A percentile compares a stretch with the other conserved stretches of the same genome.
These are phyloP conservation scores for Discoglossus pictus DNA, from an alignment of 2,797 vertebrate species.

Conservation along the genomic window DNA sequence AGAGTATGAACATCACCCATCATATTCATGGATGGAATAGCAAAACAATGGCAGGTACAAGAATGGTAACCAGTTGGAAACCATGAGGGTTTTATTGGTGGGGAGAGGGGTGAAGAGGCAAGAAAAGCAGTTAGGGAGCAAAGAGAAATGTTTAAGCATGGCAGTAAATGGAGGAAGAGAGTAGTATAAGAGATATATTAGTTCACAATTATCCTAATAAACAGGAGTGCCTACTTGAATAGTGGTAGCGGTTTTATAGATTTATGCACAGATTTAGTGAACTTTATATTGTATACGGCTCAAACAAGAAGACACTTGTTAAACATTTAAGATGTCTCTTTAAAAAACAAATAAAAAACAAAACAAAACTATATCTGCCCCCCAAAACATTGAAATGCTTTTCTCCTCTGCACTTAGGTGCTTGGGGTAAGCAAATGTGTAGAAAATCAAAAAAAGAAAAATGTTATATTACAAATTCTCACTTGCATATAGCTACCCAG, in stretches of 20 bases:
- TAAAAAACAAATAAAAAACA: too few species aligned
- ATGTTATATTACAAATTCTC: too few species aligned
- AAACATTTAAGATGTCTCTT: too few species aligned
- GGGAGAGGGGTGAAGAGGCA: not conserved
- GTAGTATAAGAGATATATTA: slow-evolving; percentile 25
- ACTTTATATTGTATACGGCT: too few species aligned
- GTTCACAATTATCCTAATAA: slow-evolving; percentile 35
- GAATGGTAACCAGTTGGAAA: not conserved
- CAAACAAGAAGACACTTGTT: too few species aligned
- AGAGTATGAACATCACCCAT: not conserved
- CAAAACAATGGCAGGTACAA: not conserved
- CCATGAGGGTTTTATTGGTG: not conserved
- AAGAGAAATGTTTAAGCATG: slow-evolving; percentile 38
- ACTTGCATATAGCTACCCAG: too few species aligned
- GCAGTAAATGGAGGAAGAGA: slow-evolving; percentile 24
- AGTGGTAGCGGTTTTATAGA: not conserved
- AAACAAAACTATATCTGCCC: too few species aligned
- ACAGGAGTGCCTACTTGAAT: slow-evolving; percentile 13
- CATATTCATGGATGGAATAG: not conserved
- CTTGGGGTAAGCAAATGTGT: too few species aligned
- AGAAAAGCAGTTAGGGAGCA: slow-evolving; percentile 29
- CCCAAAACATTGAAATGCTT: too few species aligned
- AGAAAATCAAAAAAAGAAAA: too few species aligned
- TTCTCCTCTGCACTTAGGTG: too few species aligned
- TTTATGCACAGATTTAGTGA: too few species aligned